Base-by-base conservation (phyloP, 2,797 vertebrate genomes). In the Halcyon chelicuti region DNA sequence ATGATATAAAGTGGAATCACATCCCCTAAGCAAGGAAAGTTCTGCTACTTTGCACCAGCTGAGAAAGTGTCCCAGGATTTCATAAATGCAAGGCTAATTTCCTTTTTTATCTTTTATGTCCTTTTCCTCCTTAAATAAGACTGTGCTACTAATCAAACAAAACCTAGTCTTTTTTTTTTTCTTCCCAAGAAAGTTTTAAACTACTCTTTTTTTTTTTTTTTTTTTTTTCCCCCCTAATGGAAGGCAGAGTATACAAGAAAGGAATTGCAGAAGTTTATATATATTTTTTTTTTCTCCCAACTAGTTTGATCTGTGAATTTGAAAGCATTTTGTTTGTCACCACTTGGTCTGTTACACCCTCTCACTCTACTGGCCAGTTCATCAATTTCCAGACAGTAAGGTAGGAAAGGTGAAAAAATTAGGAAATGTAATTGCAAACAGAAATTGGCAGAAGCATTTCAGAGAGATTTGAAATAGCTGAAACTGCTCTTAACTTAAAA, bases 231-330 rank as follows among this genome's bases (percentile, higher is more conserved):
- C 7, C 7, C 42, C 17, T 65, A 42, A 21, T 60, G 37, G 55
- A 55, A 84, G 22, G 14, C 29, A 79, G 37, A 70, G 16, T 49
- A 18, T 33, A 14, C 51, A 42, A 73, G 62, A 82, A 85, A 93
- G 66, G 29, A 66, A 70, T 52, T 20, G 29, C 77, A 75, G 13
- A 40, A n/a, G 39, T 49, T 33, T 29, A 42, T 42, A 42, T 42
- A 40, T 18, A 4, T 62, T 2, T 25, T 47, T 25, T 52, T 75
- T 79, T 52, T 37, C 23, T 90, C 31, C 20, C 16, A 88, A 52
- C 28, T 67, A 31, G 44, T 84, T 90, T 81, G 57, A 60, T 84
- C 73, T 79, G 31, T 85, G 88, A 60, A 67, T 94, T 93, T 93
- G 63, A 86, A 76, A 71, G 46, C 63, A 23, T 31, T 95, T 88